These are phyloP conservation scores for Dolichallabes microphthalmus DNA, from an alignment of 2,113 vertebrate genomes.

Conservation along the genomic window DNA sequence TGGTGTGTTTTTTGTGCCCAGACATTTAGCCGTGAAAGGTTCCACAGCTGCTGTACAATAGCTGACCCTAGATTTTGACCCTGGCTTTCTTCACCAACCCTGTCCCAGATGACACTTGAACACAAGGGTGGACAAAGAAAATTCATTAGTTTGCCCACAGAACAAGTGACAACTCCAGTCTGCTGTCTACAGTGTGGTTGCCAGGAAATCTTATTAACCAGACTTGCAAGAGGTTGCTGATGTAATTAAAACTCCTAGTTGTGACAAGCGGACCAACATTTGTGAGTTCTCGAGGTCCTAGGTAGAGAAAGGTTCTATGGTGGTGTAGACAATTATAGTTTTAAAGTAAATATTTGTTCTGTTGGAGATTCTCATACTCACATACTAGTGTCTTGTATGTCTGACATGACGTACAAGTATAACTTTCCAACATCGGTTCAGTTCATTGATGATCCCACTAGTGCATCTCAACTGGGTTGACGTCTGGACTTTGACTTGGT, in stretches of 20 bases:
- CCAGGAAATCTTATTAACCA: no score
- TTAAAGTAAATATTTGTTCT: neutral
- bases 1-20: neutral
- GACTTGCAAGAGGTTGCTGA: neutral
- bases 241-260: neutral
- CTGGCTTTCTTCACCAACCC: neutral
- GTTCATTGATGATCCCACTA: no score
- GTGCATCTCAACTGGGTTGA: no score
- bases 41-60: neutral
- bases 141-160: neutral
- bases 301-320: neutral
- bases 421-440: no score
- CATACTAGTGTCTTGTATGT: no score
- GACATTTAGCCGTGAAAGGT: neutral
- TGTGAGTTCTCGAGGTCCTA: neutral
- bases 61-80: neutral
- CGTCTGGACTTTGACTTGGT: no score
- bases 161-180: neutral
- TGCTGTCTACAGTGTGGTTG: neutral
- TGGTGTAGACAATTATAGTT: neutral
- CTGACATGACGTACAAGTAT: no score
- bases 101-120: neutral
- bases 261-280: neutral
- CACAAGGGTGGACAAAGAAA: neutral
- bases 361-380: no score